These are phyloP conservation scores for Myiagra hebetior DNA, from an alignment of 2,113 vertebrate genomes.

Conservation along the genomic window DNA sequence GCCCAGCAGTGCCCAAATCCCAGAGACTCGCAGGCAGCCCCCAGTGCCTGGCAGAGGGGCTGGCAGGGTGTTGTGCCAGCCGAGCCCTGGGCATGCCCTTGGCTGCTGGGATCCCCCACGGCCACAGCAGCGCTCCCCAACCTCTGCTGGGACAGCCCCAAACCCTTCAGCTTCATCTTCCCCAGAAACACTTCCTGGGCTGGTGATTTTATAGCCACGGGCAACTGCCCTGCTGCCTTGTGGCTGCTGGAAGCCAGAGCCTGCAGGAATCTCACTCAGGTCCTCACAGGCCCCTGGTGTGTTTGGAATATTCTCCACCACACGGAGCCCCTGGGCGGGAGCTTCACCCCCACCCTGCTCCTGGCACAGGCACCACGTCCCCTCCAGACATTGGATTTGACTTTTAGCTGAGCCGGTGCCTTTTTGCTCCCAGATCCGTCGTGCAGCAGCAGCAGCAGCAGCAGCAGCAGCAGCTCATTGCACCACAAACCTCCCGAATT, in stretches of 20 bases:
- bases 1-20: not conserved
- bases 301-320: not conserved
- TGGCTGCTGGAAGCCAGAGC: not conserved
- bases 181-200: not conserved
- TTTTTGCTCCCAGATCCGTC: not conserved
- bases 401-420: not conserved
- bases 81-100: not conserved
- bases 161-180: not conserved
- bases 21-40: not conserved
- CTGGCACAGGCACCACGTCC: not conserved
- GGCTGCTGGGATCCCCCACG: not conserved
- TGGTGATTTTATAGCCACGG: not conserved
- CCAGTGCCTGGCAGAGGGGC: not conserved
- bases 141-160: not conserved
- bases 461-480: not conserved
- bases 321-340: not conserved
- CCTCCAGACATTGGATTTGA: not conserved
- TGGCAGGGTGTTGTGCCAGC: not conserved
- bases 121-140: accelerated
- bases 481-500: not conserved
- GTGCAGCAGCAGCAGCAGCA: not conserved
- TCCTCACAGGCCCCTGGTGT: not conserved
- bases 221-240: not conserved
- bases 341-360: not conserved
- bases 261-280: not conserved